A percentile compares a stretch with the other conserved stretches of the same genome.
phyloP scores from a whole-genome alignment of 2,113 vertebrate genomes.

The Lophura nycthemera region DNA sequence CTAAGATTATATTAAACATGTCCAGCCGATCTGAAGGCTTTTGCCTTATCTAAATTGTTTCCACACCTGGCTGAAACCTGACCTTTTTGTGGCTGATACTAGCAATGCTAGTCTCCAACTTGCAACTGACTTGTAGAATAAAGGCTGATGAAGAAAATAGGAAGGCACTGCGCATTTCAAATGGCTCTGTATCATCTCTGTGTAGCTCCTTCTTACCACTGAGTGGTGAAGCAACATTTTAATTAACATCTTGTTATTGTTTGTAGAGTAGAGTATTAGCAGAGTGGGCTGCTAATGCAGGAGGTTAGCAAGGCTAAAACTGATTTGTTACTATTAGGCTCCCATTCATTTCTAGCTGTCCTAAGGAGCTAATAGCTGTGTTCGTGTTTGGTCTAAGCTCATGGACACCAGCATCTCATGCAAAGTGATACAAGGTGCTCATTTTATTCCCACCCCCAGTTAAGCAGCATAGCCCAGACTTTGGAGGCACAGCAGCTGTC shows the following conservation, averaged over 20 bases:
- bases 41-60: background rate
- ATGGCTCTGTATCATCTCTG: background rate
- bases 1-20: background rate
- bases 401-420: background rate
- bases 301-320: background rate
- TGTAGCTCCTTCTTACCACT: background rate
- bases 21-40: background rate
- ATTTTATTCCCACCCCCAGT: background rate
- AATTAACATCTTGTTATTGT: background rate
- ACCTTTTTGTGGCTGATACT: background rate
- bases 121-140: background rate
- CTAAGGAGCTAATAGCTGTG: background rate
- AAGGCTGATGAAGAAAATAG: background rate
- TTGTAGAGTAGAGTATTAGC: background rate
- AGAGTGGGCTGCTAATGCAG: background rate
- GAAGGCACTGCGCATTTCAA: background rate
- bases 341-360: background rate
- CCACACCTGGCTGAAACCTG: constrained; percentile 11
- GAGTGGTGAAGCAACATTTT: background rate
- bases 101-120: background rate
- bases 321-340: background rate
- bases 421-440: background rate
- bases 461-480: background rate
- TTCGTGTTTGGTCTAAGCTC: background rate
- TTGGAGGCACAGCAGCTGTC: background rate